These are phyloP conservation scores for Drepanosiphum platanoidis DNA, from an alignment of 2,888 invertebrate genomes.

Conservation along the genomic window DNA sequence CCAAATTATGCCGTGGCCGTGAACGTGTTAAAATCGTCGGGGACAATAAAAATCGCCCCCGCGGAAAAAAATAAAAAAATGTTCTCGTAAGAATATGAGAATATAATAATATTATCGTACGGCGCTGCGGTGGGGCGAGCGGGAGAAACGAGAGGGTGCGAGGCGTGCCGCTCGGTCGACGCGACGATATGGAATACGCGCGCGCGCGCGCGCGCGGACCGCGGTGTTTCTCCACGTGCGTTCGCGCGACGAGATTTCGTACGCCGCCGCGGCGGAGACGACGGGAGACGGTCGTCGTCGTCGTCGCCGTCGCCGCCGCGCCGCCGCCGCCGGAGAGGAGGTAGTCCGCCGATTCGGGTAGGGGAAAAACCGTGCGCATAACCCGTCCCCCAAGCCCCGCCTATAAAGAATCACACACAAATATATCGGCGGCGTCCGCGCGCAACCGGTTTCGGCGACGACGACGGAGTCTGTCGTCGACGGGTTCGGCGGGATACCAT, in stretches of 20 bases:
- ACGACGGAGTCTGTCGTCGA: conserved; percentile 54
- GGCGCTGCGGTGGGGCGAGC: neutral
- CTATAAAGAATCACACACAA: conserved; percentile 29
- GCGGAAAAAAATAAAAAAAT: no score
- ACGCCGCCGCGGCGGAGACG: neutral
- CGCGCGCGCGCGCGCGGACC: neutral
- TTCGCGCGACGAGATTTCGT: conserved; percentile 27
- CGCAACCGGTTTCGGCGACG: conserved; percentile 58
- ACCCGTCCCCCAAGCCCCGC: conserved; percentile 61
- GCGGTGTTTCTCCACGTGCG: conserved; percentile 23
- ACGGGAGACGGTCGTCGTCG: conserved; percentile 12
- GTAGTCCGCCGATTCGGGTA: conserved; percentile 49
- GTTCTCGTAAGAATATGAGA: no score
- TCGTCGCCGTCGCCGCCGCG: neutral
- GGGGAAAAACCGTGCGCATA: conserved; percentile 59
- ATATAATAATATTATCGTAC: no score
- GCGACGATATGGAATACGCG: neutral
- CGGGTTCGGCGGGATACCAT: conserved; percentile 17
- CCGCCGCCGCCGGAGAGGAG: conserved; percentile 43
- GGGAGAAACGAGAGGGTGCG: neutral
- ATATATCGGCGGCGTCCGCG: conserved; percentile 12
- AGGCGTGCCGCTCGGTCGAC: neutral
- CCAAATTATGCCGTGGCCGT: no score
- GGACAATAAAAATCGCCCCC: no score
- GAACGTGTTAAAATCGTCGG: no score